Evolutionary conservation across 2,797 vertebrate species (phyloP), one percentile per base, ranked within the genome.

Genomic region (Tadarida brasiliensis): DNA sequence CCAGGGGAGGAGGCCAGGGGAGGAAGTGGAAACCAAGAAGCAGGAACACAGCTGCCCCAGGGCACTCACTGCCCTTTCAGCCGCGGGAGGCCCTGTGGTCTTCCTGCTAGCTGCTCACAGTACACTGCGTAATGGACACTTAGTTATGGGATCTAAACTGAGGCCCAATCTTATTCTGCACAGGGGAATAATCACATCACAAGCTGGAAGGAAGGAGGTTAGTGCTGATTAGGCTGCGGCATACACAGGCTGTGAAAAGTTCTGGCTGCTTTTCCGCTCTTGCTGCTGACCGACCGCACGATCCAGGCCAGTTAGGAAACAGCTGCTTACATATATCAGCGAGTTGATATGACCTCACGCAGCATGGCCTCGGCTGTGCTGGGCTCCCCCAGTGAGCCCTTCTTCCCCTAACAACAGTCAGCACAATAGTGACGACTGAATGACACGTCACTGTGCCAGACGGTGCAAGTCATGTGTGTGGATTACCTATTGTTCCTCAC

Each of bases 191-290:
- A 83, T 92, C 74, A 65, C 47, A 78, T 10, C 81, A 10, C 74
- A 65, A 35, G 47, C 56, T 22, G 88, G 39, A 59, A 77, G 83
- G 86, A 85, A 84, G 22, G 70, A n/a, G 12, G 61, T 16, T 9
- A n/a, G 44, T 54, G 89, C 80, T 95, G 94, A 89, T 96, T 24
- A 94, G 67, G 97, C 44, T 9, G 22, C 54, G 73, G 44, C 8
- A 3, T 5, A 73, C 19, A 12, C 8, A 87, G 84, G n/a, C 39
- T 33, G 20, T 33, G 47, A 63, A 61, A 59, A 90, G 76, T 82
- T 47, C 65, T 85, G 61, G 47, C 33, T 65, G 76, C 20, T 56
- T 47, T 78, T 68, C 68, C 56, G 10, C 11, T 57, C 49, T 47
- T 51, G 67, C 20, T 0, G 0, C 67, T 94, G 91, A 85, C 61